Evolutionary conservation across 1,140 invertebrate species (phyloP).

Genomic region (Tetraneura akinire): DNA sequence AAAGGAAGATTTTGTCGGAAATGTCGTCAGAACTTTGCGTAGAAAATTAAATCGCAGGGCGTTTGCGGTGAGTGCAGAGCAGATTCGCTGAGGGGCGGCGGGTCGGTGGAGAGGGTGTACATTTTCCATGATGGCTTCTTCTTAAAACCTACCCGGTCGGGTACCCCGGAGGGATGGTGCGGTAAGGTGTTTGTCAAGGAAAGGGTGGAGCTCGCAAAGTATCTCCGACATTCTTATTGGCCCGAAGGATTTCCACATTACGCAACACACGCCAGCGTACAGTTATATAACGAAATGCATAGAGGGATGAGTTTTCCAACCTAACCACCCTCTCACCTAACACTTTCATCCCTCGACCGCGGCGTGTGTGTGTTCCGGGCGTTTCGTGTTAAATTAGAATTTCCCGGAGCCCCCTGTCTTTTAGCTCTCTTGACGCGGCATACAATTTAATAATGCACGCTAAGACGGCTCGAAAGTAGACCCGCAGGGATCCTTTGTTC

Average conservation of each 20-base stretch:
- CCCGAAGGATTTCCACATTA: conserved; percentile 39
- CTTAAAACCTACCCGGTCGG: conserved; percentile 36
- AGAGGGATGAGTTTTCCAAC: conserved; percentile 30
- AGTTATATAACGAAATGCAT: not conserved
- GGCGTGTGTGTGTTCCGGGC: conserved; percentile 7
- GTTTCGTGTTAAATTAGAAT: conserved; percentile 51
- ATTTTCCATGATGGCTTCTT: conserved; percentile 51
- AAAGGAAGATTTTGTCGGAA: conserved; percentile 36
- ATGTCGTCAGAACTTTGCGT: conserved; percentile 48
- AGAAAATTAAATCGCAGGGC: conserved; percentile 43
- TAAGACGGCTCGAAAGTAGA: conserved; percentile 49
- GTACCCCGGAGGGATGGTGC: not conserved
- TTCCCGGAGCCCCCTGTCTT: conserved; percentile 45
- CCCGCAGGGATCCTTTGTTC: conserved; percentile 49
- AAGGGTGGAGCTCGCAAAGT: conserved; percentile 50
- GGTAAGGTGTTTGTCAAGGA: conserved; percentile 45
- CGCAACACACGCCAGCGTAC: not conserved
- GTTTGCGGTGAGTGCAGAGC: not conserved
- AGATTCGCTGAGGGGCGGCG: too few relatives aligned
- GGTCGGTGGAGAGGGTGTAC: not conserved
- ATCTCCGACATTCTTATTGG: conserved; percentile 50
- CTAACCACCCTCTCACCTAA: not conserved
- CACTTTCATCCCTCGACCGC: not conserved
- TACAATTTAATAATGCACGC: conserved; percentile 51
- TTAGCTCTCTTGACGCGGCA: conserved; percentile 49